Evolutionary conservation across 1,140 invertebrate genomes (phyloP).

Genomic region (Muscidifurax raptorellus): DNA sequence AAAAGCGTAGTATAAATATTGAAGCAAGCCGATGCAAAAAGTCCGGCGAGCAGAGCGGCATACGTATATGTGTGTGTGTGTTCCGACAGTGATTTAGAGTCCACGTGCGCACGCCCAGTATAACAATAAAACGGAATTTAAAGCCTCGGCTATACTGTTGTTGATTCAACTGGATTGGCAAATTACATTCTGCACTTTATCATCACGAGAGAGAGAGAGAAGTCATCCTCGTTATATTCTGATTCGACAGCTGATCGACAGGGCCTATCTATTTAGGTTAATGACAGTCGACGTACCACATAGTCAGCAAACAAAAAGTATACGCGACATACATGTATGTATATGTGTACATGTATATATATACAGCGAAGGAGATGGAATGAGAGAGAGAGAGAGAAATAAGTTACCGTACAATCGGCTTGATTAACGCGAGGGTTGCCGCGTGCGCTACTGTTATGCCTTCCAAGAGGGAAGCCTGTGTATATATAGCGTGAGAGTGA

Average conservation of each 20-base stretch:
- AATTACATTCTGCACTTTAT: not conserved
- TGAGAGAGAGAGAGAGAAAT: no score
- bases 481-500: not conserved
- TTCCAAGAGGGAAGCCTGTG: not conserved
- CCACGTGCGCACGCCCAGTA: not conserved
- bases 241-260: not conserved
- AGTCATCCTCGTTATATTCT: not conserved
- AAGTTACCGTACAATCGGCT: not conserved
- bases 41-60: not conserved
- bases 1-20: not conserved
- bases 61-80: no score
- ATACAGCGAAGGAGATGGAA: no score
- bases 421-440: not conserved
- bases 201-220: not conserved
- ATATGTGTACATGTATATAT: no score
- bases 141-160: not conserved
- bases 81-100: no score
- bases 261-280: not conserved
- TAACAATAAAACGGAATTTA: conserved; percentile 1
- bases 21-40: not conserved
- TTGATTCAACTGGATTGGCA: not conserved
- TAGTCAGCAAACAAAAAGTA: not conserved
- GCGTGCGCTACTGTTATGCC: not conserved
- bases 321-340: no score
- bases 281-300: not conserved